These are phyloP conservation scores for Micromys minutus DNA, from an alignment of 2,113 vertebrate species.

Conservation along the genomic window DNA sequence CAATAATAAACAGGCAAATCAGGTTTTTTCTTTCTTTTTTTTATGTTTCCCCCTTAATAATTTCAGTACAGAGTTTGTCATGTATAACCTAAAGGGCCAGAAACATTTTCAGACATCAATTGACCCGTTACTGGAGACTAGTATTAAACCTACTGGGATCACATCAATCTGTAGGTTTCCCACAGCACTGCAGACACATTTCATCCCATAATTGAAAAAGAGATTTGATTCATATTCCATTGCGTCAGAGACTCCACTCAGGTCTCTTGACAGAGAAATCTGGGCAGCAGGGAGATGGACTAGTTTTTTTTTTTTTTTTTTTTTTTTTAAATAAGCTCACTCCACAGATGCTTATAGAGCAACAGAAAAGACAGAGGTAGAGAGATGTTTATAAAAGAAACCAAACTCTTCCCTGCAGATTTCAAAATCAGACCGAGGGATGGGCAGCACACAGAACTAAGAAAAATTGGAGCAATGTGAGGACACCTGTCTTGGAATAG, in stretches of 20 bases:
- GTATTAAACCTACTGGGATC: slow-evolving; percentile 59
- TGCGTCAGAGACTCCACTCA: slow-evolving; percentile 53
- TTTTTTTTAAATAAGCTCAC: slow-evolving; percentile 49
- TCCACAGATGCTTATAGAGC: slow-evolving; percentile 8
- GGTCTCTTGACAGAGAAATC: slow-evolving; percentile 49
- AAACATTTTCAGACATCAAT: slow-evolving; percentile 52
- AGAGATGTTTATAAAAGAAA: slow-evolving; percentile 26
- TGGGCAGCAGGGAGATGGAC: slow-evolving; percentile 57
- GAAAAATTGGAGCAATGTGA: background rate
- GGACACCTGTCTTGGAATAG: background rate
- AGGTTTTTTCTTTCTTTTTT: background rate
- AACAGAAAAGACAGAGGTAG: background rate
- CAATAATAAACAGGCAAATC: background rate
- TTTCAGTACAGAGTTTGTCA: slow-evolving; percentile 46
- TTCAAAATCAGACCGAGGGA: background rate
- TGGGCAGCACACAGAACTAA: background rate
- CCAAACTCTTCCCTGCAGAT: background rate
- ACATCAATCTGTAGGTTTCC: slow-evolving; percentile 65
- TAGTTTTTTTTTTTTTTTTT: slow-evolving; percentile 48
- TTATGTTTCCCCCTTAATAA: background rate
- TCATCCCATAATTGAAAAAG: slow-evolving; percentile 73
- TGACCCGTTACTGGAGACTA: slow-evolving; percentile 63
- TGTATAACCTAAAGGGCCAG: slow-evolving; percentile 59
- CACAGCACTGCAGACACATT: slow-evolving; percentile 65
- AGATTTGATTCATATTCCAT: slow-evolving; percentile 75